Evolutionary conservation across 2,888 invertebrate genomes (phyloP), one percentile per base, ranked within the genome.

Genomic region (Cryptops parisi): DNA sequence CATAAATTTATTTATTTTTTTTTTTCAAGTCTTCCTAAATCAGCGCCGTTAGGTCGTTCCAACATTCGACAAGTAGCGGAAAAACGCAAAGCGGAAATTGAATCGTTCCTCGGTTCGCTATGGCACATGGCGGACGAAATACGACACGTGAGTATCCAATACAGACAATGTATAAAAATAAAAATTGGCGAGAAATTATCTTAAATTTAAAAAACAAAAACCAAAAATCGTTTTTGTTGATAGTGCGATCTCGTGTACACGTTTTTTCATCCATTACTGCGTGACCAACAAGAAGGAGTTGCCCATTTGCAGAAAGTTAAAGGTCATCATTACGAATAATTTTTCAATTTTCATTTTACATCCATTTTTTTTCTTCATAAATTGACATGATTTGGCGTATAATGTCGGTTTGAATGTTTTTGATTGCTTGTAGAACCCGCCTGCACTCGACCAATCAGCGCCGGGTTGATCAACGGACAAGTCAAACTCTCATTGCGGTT

Each of bases 11-110:
- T n/a, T n/a, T 49, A 21, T 54, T 57, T 70, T 70, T 22, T 59
- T 82, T 82, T 66, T 71, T 82, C n/a, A 6, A 49, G 49, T 17
- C 54, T 61, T n/a, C 64, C 64, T 0, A 59, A 61, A 50, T 63
- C 63, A 5, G 60, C 61, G 4, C 61, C 62, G 24, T 54, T 74
- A 60, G 90, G 94, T 0, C 78, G 97, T 33, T 90, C 93, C 2
- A 94, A 97, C 71, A 86, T 91, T 22, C 87, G 90, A 58, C 85
- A 87, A 64, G 94, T 96, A 15, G 97, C 97, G 0, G 89, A 93
- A 65, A 83, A 85, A 60, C 78, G 97, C n/a, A 82, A 85, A 64
- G 76, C 78, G 3, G 90, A 93, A 67, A 83, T 98, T 56, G 85
- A 87, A 65, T 77, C 80, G 54, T 97, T 97, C 71, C 76, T 98